Evolutionary conservation across 2,113 vertebrate genomes (phyloP).

Genomic region (Rhinopithecus roxellana): DNA sequence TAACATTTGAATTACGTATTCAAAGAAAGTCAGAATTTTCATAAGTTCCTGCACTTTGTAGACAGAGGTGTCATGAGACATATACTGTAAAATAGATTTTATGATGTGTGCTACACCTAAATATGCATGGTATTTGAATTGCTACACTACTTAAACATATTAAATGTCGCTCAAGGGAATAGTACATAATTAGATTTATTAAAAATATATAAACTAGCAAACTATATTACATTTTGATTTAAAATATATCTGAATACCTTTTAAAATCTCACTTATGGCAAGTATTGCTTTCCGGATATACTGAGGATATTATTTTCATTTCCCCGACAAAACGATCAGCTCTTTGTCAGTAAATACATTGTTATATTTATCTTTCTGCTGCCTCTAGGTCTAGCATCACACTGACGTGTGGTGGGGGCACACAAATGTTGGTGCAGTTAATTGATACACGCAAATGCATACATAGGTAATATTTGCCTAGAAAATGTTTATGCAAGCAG

Average conservation of each 20-base stretch:
- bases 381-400: not conserved
- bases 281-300: slow-evolving; percentile 7
- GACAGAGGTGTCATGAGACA: not conserved
- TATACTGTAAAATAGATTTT: not conserved
- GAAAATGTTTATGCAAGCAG: slow-evolving; percentile 72
- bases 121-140: slow-evolving; percentile 39
- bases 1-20: not conserved
- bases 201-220: slow-evolving; percentile 46
- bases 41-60: not conserved
- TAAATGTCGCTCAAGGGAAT: not conserved
- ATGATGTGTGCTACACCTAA: not conserved
- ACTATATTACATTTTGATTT: slow-evolving; percentile 54
- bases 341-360: slow-evolving; percentile 29
- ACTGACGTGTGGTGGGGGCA: not conserved
- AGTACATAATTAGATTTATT: slow-evolving; percentile 39
- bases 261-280: not conserved
- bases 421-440: not conserved
- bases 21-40: not conserved
- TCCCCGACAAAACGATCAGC: not conserved
- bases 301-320: slow-evolving; percentile 3
- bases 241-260: not conserved
- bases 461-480: slow-evolving; percentile 60
- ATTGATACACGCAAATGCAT: slow-evolving; percentile 41
- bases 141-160: not conserved
- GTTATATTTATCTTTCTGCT: not conserved